Conservation (phyloP, 2,113 vertebrate genomes). For the Trogon melanurus region DNA sequence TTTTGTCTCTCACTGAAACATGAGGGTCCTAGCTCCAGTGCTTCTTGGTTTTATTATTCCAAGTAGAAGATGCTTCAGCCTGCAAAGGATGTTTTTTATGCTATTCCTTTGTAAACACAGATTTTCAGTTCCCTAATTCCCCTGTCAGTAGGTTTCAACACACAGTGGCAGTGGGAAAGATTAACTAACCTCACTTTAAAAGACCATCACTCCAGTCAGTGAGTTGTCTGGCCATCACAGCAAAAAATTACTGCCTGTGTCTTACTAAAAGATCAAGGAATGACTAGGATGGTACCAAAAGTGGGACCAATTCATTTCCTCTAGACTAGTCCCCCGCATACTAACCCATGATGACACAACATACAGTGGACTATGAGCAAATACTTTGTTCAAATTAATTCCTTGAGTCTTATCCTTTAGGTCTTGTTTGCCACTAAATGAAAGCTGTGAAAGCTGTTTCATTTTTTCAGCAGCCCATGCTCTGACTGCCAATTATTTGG, state of each 20-base stretch:
- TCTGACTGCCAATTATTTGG: neutral
- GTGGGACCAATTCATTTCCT: neutral
- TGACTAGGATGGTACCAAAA: accelerated
- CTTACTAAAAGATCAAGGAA: neutral
- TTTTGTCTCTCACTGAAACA: neutral
- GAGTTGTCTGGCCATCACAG: neutral
- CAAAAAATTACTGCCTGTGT: neutral
- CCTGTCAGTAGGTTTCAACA: neutral
- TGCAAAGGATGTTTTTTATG: neutral
- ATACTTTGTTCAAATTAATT: neutral
- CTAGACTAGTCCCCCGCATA: neutral
- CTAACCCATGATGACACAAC: neutral
- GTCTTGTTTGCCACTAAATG: neutral
- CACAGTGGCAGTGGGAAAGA: neutral
- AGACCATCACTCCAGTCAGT: neutral
- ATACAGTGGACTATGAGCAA: neutral
- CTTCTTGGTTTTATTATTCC: neutral
- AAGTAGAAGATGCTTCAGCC: neutral
- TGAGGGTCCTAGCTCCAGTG: neutral
- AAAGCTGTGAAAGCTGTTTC: neutral
- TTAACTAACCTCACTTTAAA: neutral
- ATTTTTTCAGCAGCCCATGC: neutral
- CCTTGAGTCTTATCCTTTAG: neutral
- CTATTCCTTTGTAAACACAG: constrained; percentile 7
- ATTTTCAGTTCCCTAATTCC: constrained; percentile 21